Conservation (phyloP, 2,888 invertebrate species). For the Oasisia sp. region DNA sequence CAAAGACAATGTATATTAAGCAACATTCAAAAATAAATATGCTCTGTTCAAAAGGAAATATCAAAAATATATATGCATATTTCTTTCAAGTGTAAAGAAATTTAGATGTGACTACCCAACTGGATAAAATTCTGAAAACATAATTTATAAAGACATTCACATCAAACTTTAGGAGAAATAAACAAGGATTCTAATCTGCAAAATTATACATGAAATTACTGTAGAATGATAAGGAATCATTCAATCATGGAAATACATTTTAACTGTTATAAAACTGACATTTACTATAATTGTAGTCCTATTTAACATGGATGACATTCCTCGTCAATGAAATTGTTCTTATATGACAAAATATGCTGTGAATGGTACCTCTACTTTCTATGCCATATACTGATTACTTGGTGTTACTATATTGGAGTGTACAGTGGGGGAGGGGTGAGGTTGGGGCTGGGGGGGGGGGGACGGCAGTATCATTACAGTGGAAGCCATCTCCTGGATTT, state of each 20-base stretch:
- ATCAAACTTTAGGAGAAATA: background rate
- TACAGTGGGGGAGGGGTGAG: background rate
- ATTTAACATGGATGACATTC: background rate
- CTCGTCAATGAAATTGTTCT: background rate
- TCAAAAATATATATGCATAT: too few species aligned
- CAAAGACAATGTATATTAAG: background rate
- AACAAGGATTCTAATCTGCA: background rate
- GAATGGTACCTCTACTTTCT: background rate
- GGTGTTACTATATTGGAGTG: background rate
- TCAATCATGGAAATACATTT: background rate
- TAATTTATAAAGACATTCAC: too few species aligned
- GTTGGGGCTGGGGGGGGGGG: background rate
- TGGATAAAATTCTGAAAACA: too few species aligned
- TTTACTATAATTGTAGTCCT: background rate
- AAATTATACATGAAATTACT: background rate
- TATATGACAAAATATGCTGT: background rate
- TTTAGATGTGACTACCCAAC: too few species aligned
- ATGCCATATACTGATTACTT: background rate
- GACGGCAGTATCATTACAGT: background rate
- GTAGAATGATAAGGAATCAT: background rate
- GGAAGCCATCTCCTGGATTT: background rate
- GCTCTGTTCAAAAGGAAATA: too few species aligned
- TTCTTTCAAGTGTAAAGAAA: too few species aligned
- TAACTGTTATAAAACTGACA: background rate
- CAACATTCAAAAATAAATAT: background rate